phyloP scores from a whole-genome alignment of 2,888 invertebrate species.

The Nesidiocoris tenuis region DNA sequence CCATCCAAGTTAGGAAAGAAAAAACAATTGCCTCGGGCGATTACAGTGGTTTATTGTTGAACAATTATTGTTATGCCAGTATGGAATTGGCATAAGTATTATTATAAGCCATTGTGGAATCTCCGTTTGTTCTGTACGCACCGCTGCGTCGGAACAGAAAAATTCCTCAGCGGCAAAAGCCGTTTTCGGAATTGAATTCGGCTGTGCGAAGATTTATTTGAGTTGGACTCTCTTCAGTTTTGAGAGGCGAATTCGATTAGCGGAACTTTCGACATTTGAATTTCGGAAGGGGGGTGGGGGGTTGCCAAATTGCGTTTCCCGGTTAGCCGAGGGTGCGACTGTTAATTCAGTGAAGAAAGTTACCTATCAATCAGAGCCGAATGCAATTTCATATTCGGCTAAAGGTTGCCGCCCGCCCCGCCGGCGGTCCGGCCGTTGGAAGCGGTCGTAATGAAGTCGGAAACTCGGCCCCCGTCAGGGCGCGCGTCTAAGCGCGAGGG shows the following conservation, averaged over 20 bases:
- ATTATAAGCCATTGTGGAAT: no score
- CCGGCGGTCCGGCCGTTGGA: not conserved
- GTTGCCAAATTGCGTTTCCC: not conserved
- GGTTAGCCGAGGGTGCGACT: not conserved
- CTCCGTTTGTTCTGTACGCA: no score
- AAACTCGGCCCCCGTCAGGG: constrained; percentile 11
- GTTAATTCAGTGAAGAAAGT: constrained; percentile 33
- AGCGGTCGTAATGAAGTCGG: constrained; percentile 41
- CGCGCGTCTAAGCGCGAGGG: not conserved
- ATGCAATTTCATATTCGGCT: constrained; percentile 36
- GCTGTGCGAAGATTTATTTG: no score
- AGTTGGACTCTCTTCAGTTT: no score
- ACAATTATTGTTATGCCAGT: no score
- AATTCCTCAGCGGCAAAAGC: no score
- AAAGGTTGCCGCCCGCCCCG: constrained; percentile 5
- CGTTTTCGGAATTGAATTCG: no score
- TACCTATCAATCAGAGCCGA: constrained; percentile 26
- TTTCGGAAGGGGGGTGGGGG: not conserved
- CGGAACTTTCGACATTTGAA: not conserved
- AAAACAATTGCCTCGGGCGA: no score
- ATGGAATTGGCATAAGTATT: no score
- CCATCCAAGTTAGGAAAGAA: no score
- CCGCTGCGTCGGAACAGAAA: no score
- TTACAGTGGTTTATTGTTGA: no score
- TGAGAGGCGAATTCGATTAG: not conserved